A percentile compares a stretch with the other conserved stretches of the same genome.
Conservation (phyloP, 2,113 vertebrate species). For the Seriola dumerili region DNA sequence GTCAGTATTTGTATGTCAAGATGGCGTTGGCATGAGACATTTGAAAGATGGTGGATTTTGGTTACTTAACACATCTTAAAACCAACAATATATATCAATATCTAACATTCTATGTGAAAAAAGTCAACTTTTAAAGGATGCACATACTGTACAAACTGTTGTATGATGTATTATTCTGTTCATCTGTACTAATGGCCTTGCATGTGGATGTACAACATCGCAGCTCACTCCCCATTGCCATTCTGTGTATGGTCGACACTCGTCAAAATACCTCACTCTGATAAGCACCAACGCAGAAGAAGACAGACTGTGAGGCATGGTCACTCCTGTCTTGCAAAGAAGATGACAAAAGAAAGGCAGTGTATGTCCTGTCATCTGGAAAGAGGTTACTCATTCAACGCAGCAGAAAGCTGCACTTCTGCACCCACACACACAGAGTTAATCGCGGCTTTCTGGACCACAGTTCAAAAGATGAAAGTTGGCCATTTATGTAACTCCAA, state of each 20-base stretch:
- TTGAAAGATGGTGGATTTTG: too few species aligned
- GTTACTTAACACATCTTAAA: too few species aligned
- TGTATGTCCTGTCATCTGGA: conserved; percentile 16
- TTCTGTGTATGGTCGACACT: background rate
- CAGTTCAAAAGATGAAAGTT: background rate
- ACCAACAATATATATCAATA: too few species aligned
- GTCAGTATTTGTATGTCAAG: too few species aligned
- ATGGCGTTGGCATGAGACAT: too few species aligned
- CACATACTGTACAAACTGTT: background rate
- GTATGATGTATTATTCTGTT: background rate
- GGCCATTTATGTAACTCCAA: background rate
- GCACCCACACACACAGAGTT: background rate
- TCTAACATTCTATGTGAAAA: too few species aligned
- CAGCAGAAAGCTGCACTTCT: background rate
- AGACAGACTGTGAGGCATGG: background rate
- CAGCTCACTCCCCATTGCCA: background rate
- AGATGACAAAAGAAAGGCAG: background rate
- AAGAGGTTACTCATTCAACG: background rate
- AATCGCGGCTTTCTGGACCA: background rate
- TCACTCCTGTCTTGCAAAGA: conserved; percentile 16
- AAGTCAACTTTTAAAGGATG: background rate
- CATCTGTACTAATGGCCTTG: background rate
- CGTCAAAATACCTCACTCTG: background rate
- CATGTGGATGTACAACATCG: background rate
- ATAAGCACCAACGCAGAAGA: conserved; percentile 3